A percentile compares a stretch with the other conserved stretches of the same genome.
phyloP scores from a whole-genome alignment of 1,140 invertebrate species.

The Brachionus koreanus region DNA sequence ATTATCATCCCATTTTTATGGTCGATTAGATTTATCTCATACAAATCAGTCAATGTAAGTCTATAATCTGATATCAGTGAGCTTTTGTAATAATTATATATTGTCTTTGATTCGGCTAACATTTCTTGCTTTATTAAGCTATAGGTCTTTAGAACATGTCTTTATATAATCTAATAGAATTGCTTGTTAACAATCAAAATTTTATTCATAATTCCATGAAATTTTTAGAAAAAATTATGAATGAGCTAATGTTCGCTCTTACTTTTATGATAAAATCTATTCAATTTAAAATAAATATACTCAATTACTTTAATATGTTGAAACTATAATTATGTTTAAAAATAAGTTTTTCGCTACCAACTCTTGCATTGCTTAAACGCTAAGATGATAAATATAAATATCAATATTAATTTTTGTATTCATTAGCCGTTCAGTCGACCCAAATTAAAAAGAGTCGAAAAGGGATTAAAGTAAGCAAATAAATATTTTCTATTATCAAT shows the following conservation, averaged over 20 bases:
- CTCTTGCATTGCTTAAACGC: background rate
- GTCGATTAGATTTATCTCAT: constrained; percentile 31
- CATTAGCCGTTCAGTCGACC: background rate
- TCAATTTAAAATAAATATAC: too few relatives aligned
- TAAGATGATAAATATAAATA: background rate
- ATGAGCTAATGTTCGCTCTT: background rate
- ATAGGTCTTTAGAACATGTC: too few relatives aligned
- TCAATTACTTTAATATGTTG: background rate
- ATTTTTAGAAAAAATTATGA: background rate
- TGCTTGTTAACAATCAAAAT: background rate
- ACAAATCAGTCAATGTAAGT: constrained; percentile 30
- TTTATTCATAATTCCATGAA: background rate
- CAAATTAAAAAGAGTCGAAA: background rate
- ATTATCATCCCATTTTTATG: constrained; percentile 13
- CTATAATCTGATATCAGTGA: constrained; percentile 26
- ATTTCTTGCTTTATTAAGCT: background rate
- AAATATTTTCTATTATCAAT: background rate
- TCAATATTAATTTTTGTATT: background rate
- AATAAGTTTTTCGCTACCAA: background rate
- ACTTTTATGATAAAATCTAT: background rate
- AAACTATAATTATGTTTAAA: background rate
- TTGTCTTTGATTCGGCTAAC: background rate
- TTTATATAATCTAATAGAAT: background rate
- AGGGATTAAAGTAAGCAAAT: constrained; percentile 49
- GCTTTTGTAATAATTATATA: background rate